Percentiles rank a stretch among this genome's conserved stretches.
Evolutionary conservation across 2,797 vertebrate genomes (phyloP).

Genomic region (Myotis vivesi): DNA sequence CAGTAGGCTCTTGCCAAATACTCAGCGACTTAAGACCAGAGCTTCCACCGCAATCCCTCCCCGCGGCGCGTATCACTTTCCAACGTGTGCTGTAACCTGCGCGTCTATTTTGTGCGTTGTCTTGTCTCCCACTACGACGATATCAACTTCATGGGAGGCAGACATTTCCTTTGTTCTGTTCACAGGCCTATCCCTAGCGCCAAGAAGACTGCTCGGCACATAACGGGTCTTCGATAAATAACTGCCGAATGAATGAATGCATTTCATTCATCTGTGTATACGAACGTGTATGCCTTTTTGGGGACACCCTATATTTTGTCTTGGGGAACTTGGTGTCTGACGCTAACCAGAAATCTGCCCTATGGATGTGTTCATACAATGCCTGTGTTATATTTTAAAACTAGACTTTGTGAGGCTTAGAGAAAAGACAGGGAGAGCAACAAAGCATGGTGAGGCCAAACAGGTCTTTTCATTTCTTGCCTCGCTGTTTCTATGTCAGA

Average conservation of each 20-base stretch:
- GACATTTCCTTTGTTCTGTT: background rate
- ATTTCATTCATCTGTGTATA: too few relatives aligned
- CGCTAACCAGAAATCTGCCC: background rate
- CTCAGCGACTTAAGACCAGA: background rate
- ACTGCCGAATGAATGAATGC: background rate
- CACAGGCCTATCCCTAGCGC: background rate
- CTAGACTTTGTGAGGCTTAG: background rate
- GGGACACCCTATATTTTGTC: background rate
- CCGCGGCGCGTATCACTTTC: background rate
- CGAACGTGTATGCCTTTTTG: too few relatives aligned
- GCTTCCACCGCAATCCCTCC: background rate
- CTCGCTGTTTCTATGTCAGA: constrained; percentile 16
- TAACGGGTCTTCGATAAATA: background rate
- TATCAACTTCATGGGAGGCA: background rate
- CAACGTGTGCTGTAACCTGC: background rate
- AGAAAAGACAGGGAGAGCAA: constrained; percentile 18
- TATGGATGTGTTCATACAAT: background rate
- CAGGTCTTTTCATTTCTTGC: background rate
- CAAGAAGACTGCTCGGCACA: background rate
- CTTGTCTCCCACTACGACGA: background rate
- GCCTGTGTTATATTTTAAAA: background rate
- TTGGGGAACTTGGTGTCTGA: background rate
- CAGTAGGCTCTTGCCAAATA: background rate
- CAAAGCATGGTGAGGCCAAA: background rate
- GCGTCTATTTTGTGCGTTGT: background rate